Percentiles rank a stretch among this genome's conserved stretches.
phyloP scores from a whole-genome alignment of 2,888 invertebrate species.

The Dolichopus griseipennis region DNA sequence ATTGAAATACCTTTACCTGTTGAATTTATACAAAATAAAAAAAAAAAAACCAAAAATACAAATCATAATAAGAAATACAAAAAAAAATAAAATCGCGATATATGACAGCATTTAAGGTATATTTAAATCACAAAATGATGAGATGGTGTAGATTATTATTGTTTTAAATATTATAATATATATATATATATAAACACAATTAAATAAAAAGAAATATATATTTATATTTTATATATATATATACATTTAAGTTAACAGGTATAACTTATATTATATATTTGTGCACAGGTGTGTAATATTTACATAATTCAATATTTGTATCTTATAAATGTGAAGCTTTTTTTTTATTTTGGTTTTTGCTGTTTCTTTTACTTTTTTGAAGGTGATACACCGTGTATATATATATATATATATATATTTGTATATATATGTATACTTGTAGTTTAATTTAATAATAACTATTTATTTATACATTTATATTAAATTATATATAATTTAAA shows the following conservation, averaged over 20 bases:
- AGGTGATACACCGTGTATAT: neutral
- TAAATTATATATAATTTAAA: too few relatives aligned
- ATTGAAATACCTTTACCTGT: neutral
- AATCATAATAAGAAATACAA: neutral
- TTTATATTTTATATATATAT: neutral
- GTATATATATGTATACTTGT: too few relatives aligned
- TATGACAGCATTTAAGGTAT: constrained; percentile 6
- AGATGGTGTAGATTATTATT: constrained; percentile 4
- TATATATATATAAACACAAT: too few relatives aligned
- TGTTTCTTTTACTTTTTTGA: neutral
- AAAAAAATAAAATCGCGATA: constrained; percentile 4
- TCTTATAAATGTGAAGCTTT: neutral
- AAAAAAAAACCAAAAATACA: neutral
- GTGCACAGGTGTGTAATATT: neutral
- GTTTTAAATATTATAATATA: too few relatives aligned
- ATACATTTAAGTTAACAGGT: neutral
- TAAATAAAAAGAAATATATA: too few relatives aligned
- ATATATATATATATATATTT: too few relatives aligned
- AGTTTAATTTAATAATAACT: too few relatives aligned
- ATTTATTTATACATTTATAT: neutral
- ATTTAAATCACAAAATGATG: constrained; percentile 3
- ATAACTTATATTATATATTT: neutral
- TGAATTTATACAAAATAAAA: too few relatives aligned
- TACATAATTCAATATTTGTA: neutral
- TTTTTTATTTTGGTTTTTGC: too few relatives aligned